Percentiles rank a stretch among this genome's conserved stretches.
Conservation (phyloP, 2,888 invertebrate species). For the Phrixothrix hirtus region DNA sequence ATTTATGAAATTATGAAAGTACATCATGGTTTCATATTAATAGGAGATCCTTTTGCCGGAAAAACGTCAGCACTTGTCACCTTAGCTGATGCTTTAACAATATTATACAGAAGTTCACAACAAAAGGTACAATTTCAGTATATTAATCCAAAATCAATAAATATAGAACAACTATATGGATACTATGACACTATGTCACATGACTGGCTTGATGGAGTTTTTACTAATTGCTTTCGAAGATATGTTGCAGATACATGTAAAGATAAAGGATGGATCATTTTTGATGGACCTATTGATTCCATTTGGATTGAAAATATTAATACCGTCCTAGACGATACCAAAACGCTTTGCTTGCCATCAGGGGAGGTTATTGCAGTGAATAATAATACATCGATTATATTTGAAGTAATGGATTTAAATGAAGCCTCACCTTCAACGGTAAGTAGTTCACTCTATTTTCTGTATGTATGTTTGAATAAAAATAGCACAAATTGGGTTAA, state of each 20-base stretch:
- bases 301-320: conserved; percentile 92
- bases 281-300: conserved; percentile 88
- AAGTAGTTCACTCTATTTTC: conserved; percentile 8
- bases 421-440: conserved; percentile 88
- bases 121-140: conserved; percentile 76
- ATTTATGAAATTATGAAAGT: conserved; percentile 94
- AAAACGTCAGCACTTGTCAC: conserved; percentile 81
- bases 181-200: conserved; percentile 86
- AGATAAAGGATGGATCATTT: conserved; percentile 88
- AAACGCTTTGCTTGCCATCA: conserved; percentile 83
- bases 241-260: conserved; percentile 70
- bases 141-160: conserved; percentile 90
- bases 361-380: conserved; percentile 87
- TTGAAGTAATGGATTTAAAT: conserved; percentile 83
- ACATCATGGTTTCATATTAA: conserved; percentile 89
- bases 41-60: conserved; percentile 80
- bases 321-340: conserved; percentile 85
- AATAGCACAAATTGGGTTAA: too few relatives aligned
- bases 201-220: conserved; percentile 89
- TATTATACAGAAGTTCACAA: conserved; percentile 70
- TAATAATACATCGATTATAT: conserved; percentile 80
- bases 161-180: conserved; percentile 90
- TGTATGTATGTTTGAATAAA: too few relatives aligned
- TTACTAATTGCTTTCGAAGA: conserved; percentile 76
- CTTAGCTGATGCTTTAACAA: conserved; percentile 72